Conservation (phyloP, 2,888 invertebrate genomes). For the Drosophila percnosoma region DNA sequence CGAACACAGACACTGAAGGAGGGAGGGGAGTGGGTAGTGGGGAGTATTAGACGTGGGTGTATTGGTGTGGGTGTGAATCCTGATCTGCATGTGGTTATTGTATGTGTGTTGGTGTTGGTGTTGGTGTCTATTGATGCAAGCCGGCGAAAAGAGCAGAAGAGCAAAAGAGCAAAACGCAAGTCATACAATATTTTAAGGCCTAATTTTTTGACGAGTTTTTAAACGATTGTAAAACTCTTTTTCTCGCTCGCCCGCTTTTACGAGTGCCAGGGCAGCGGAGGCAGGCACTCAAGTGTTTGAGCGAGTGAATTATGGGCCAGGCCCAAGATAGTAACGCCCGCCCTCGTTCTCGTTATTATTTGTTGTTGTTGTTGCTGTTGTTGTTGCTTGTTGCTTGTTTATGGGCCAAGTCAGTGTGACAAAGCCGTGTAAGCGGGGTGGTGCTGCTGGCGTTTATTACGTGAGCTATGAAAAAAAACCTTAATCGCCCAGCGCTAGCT, state of each 20-base stretch:
- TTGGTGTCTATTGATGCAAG: conserved; percentile 59
- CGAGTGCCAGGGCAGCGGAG: conserved; percentile 51
- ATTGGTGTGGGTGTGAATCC: conserved; percentile 18
- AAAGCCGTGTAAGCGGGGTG: conserved; percentile 50
- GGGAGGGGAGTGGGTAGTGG: neutral
- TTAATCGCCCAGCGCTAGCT: conserved; percentile 30
- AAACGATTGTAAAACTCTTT: conserved; percentile 84
- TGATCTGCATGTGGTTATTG: conserved; percentile 31
- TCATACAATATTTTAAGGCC: conserved; percentile 82
- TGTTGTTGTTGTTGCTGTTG: conserved; percentile 23
- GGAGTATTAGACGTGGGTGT: conserved; percentile 19
- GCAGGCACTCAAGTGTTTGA: conserved; percentile 64
- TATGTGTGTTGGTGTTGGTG: conserved; percentile 30
- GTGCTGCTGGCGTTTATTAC: conserved; percentile 61
- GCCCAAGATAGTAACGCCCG: conserved; percentile 52
- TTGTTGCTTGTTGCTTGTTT: conserved; percentile 46
- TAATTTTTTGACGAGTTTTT: conserved; percentile 84
- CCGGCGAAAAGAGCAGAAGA: conserved; percentile 32
- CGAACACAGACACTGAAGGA: conserved; percentile 45
- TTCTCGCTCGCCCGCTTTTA: conserved; percentile 63
- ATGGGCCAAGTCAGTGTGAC: conserved; percentile 55
- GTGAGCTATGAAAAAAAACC: conserved; percentile 59
- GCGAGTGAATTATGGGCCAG: conserved; percentile 75
- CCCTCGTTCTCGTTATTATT: conserved; percentile 24
- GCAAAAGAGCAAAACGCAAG: conserved; percentile 51